Evolutionary conservation across 2,113 vertebrate species (phyloP).

Genomic region (Erinaceus europaeus): DNA sequence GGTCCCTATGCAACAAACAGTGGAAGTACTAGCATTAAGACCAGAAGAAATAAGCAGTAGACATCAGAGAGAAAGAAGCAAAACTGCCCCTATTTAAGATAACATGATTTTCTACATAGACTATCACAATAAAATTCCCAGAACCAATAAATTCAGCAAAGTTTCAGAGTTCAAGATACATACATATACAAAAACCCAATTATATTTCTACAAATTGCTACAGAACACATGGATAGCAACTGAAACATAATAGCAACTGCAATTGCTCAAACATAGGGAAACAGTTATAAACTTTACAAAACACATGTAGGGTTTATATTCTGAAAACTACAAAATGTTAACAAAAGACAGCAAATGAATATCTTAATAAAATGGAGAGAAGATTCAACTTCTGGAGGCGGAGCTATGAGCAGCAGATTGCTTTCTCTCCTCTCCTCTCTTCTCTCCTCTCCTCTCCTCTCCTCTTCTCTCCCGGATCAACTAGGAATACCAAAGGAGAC

Average conservation of each 20-base stretch:
- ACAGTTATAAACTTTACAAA: background rate
- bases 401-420: too few species aligned
- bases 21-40: background rate
- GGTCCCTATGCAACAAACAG: background rate
- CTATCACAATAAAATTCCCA: background rate
- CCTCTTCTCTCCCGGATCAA: too few species aligned
- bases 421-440: too few species aligned
- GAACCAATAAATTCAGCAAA: background rate
- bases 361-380: background rate
- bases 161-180: background rate
- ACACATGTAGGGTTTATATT: background rate
- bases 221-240: background rate
- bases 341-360: too few species aligned
- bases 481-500: too few species aligned
- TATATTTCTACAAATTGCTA: background rate
- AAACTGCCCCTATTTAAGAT: slow-evolving; percentile 3
- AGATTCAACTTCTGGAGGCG: background rate
- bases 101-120: background rate
- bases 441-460: too few species aligned
- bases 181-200: background rate
- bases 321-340: background rate
- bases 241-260: background rate
- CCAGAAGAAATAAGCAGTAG: background rate
- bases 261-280: background rate
- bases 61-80: background rate